phyloP scores from a whole-genome alignment of 2,888 invertebrate genomes.

The Drosophila niveifrons region DNA sequence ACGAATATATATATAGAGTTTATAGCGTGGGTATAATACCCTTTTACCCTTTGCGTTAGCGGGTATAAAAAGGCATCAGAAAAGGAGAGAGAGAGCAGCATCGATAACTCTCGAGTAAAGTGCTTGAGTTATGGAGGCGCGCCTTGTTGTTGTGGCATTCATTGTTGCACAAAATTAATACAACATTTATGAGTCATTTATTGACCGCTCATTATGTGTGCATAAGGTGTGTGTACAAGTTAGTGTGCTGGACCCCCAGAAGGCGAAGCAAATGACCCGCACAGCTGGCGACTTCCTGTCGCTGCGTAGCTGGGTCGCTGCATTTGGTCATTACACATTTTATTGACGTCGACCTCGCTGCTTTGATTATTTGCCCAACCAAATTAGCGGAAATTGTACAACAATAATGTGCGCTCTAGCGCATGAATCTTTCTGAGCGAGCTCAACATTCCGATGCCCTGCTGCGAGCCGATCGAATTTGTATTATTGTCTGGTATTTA shows the following conservation, averaged over 20 bases:
- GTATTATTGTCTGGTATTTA: neutral
- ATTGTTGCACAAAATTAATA: constrained; percentile 66
- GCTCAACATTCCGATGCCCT: constrained; percentile 9
- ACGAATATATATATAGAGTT: too few relatives aligned
- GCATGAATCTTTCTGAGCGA: neutral
- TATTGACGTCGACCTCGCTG: constrained; percentile 16
- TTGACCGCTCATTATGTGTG: constrained; percentile 59
- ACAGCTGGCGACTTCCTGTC: constrained; percentile 58
- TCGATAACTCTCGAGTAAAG: constrained; percentile 15
- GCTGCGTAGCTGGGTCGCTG: constrained; percentile 13
- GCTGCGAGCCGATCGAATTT: constrained; percentile 14
- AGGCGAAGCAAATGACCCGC: constrained; percentile 60
- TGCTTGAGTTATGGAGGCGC: constrained; percentile 18
- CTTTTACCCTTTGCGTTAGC: too few relatives aligned
- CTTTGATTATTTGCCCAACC: constrained; percentile 43
- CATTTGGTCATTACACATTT: constrained; percentile 50
- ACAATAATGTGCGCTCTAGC: constrained; percentile 60
- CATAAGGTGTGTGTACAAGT: constrained; percentile 9
- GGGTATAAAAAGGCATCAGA: constrained; percentile 30
- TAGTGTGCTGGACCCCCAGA: neutral
- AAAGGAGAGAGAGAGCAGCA: constrained; percentile 18
- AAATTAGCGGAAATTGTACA: constrained; percentile 74
- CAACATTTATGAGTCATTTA: constrained; percentile 70
- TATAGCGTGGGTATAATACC: too few relatives aligned
- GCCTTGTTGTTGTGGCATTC: constrained; percentile 24